These are phyloP conservation scores for Heliangelus exortis DNA, from an alignment of 2,797 vertebrate genomes.

Conservation along the genomic window DNA sequence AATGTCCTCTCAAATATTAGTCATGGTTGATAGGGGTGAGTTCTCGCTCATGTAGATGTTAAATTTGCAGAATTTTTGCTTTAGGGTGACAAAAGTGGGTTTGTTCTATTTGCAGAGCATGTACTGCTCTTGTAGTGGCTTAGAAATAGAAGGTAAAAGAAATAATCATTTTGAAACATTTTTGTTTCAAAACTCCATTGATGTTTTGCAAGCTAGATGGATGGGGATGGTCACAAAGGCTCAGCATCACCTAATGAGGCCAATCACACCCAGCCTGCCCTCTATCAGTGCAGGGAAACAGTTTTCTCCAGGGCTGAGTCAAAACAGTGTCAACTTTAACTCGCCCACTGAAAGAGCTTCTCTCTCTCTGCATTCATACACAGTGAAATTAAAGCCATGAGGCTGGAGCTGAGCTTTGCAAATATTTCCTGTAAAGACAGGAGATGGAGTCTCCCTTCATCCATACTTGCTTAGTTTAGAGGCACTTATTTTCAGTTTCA, in stretches of 20 bases:
- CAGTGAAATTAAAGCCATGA: neutral
- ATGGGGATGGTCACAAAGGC: neutral
- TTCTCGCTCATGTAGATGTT: neutral
- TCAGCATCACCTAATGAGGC: neutral
- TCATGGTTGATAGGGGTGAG: fast-evolving
- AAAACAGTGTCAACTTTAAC: neutral
- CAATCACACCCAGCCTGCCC: neutral
- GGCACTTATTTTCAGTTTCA: neutral
- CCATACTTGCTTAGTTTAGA: neutral
- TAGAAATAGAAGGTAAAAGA: neutral
- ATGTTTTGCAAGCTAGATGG: neutral
- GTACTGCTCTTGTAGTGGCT: neutral
- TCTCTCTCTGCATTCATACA: fast-evolving
- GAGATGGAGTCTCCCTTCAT: neutral
- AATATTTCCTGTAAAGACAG: neutral
- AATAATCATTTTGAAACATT: neutral
- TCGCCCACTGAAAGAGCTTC: neutral
- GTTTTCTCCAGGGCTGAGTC: neutral
- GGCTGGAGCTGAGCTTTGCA: neutral
- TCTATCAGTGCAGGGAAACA: neutral
- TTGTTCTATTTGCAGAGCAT: neutral
- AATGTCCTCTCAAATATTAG: neutral
- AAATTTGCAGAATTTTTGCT: neutral
- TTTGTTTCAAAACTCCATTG: neutral
- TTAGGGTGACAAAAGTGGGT: neutral